Evolutionary conservation across 2,797 vertebrate species (phyloP), one percentile per base, ranked within the genome.

Genomic region (Poecilia wingei): DNA sequence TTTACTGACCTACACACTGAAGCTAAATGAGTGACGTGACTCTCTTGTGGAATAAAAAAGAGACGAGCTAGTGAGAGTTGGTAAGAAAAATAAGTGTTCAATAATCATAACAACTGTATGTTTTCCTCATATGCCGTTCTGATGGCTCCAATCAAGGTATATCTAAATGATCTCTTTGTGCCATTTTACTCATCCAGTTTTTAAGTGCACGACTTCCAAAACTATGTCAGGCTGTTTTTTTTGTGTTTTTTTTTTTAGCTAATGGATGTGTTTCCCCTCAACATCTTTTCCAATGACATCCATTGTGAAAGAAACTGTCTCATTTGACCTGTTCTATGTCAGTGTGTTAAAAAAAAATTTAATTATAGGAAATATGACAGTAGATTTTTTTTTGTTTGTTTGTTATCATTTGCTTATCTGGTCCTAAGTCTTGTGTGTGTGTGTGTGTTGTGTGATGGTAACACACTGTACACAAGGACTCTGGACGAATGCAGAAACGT

Each of bases 391-490:
- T 45, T 5, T 2, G 7, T 28, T 43, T 43, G 3, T 39, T 66
- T 25, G 36, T 43, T 41, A 43, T 25, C 18, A 39, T 39, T 39
- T 39, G 33, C 20, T 39, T 41, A 22, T 66, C 33, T 72, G 12
- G 33, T 28, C 64, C 64, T 68, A 12, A 68, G 64, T 74, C 6
- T 36, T 61, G 20, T 53, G 49, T 51, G 47, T 57, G 76, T 33
- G 5, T 22, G 14, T 39, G 5, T 47, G n/a, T 47, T 7, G 25
- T 79, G 46, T 78, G 25, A 13, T n/a, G 70, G 25, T 49, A 36
- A 74, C 68, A 71, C 55, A 47, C 33, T 80, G 10, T 28, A 76
- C 86, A 80, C 49, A 59, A 75, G 53, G 28, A 82, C 78, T 84
- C 70, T 77, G 71, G 69, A 74, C 25, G 18, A 55, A 73, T 70